Evolutionary conservation across 1,140 invertebrate genomes (phyloP), one percentile per base, ranked within the genome.

Genomic region (Drosophila pallidifrons): DNA sequence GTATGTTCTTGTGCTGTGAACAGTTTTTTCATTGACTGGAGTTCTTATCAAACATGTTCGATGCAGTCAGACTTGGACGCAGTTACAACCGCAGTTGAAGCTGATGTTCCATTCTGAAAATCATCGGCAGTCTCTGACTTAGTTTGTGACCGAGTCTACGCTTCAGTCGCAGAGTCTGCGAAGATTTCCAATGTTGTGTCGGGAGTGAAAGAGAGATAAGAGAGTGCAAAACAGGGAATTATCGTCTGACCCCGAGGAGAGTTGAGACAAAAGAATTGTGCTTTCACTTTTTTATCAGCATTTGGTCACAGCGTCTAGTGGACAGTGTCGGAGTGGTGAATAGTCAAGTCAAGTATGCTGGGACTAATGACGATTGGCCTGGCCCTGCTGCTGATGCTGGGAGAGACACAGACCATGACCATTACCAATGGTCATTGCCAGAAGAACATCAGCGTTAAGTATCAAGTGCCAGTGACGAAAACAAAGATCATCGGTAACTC

Each of bases 391-490:
- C 20, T 79, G 8, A 8, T 74, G 38, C 52, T 58, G 25, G 47
- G 20, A 11, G 3, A 51, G 49, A 46, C 60, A 1, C 49, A 55
- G 25, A 47, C 47, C n/a, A 43, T 89, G 71, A 68, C 77, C 69
- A 88, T 91, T 4, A 88, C 90, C 10, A 88, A 77, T 3, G 83
- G 78, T 0, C 86, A 91, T 65, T 91, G 91, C 46, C 81, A 82
- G 59, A 91, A 85, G 63, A 91, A 91, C 43, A 80, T 91, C 5
- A 91, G 86, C 7, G 83, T 86, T 1, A 91, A 91, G 77, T 91
- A 91, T 35, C 86, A 91, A 59, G 86, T 82, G 65, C 82, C 91
- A 5, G 73, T 91, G 35, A 80, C 82, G 3, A 83, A 59, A 41
- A 58, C 46, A 2, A 69, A 70, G 0, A 4, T 52, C 16, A 3